Percentiles rank a stretch among this genome's conserved stretches.
phyloP scores from a whole-genome alignment of 2,888 invertebrate species.

The Leistus spinibarbis region DNA sequence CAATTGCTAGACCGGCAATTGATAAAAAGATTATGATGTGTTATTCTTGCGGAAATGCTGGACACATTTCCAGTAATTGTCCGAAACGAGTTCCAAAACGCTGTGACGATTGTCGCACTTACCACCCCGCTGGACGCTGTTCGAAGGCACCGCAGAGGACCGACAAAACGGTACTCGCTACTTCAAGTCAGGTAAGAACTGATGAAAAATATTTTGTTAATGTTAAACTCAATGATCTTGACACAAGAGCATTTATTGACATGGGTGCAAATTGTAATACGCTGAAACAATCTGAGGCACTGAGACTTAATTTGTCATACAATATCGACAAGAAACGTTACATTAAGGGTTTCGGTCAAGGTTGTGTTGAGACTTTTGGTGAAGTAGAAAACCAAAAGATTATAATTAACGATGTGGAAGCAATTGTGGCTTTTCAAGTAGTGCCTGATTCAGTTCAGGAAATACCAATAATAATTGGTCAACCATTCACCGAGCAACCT shows the following conservation, averaged over 20 bases:
- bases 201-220: conserved; percentile 8
- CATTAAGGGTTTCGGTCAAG: neutral
- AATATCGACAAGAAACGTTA: neutral
- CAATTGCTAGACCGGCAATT: neutral
- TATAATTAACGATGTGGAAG: neutral
- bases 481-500: neutral
- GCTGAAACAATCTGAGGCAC: neutral
- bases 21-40: neutral
- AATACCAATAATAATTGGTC: conserved; percentile 2
- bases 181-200: conserved; percentile 3
- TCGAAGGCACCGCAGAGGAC: too few relatives aligned
- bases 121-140: too few relatives aligned
- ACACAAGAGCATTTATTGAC: neutral
- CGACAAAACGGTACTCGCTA: too few relatives aligned
- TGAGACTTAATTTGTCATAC: neutral
- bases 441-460: neutral
- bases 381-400: neutral
- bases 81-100: neutral
- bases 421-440: neutral
- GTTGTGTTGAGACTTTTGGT: neutral
- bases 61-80: neutral
- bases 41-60: neutral
- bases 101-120: neutral
- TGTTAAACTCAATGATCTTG: conserved; percentile 2
- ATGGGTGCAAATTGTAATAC: neutral